Conservation (phyloP, 2,888 invertebrate species). For the Eilema sororculum region DNA sequence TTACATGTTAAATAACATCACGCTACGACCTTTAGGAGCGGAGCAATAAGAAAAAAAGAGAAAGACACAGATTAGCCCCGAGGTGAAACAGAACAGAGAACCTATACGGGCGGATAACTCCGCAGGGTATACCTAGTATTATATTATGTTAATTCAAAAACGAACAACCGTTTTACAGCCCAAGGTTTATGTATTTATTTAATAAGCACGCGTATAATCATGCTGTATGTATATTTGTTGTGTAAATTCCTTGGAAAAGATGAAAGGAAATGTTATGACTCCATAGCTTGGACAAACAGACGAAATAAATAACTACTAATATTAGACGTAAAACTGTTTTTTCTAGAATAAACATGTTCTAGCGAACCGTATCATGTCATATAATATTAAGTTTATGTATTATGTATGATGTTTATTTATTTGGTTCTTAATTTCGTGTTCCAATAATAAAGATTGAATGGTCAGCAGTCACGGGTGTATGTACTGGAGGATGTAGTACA, state of each 20-base stretch:
- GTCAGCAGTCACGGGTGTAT: neutral
- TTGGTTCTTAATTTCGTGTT: neutral
- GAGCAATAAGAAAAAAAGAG: neutral
- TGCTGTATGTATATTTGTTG: slow-evolving; percentile 20
- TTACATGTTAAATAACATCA: neutral
- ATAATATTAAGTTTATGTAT: no score
- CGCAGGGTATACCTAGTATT: neutral
- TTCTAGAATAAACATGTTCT: slow-evolving; percentile 4
- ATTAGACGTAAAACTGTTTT: neutral
- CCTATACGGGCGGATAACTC: neutral
- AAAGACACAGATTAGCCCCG: no score
- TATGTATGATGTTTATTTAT: neutral
- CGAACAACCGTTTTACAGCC: slow-evolving; percentile 14
- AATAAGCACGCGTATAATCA: slow-evolving; percentile 22
- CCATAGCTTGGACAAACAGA: neutral
- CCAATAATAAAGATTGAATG: neutral
- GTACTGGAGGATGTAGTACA: neutral
- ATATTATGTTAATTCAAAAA: neutral
- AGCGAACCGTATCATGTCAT: neutral
- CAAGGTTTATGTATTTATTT: slow-evolving; percentile 25
- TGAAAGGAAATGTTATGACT: neutral
- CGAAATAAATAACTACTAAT: neutral
- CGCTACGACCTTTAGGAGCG: neutral
- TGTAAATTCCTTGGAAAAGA: slow-evolving; percentile 19
- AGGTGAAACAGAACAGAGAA: neutral